Conservation (phyloP, 2,113 vertebrate genomes). For the Phrynosoma platyrhinos region DNA sequence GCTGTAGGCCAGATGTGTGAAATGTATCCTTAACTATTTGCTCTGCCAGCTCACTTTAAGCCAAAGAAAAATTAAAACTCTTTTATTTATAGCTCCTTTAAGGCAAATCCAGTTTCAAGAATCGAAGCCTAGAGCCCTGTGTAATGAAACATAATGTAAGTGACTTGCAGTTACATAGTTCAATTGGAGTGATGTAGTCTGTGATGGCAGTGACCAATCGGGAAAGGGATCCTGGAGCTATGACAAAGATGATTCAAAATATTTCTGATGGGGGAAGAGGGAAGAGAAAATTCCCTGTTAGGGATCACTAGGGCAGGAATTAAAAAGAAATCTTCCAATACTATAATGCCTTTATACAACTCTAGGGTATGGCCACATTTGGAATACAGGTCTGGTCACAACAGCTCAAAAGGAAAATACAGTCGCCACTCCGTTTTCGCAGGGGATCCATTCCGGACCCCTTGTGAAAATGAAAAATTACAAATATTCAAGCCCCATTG, state of each 20-base stretch:
- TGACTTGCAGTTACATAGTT: not conserved
- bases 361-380: not conserved
- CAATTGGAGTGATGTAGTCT: not conserved
- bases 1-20: not conserved
- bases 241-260: not conserved
- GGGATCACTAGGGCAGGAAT: no score
- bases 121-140: not conserved
- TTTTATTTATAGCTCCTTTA: constrained; percentile 21
- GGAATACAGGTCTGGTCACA: not conserved
- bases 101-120: not conserved
- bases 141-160: not conserved
- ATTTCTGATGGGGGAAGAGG: not conserved
- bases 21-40: not conserved
- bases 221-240: not conserved
- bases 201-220: not conserved
- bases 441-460: no score
- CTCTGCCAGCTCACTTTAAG: not conserved
- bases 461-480: no score
- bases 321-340: not conserved
- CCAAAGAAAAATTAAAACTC: not conserved
- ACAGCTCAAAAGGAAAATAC: no score
- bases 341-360: not conserved
- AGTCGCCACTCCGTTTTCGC: no score
- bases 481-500: no score
- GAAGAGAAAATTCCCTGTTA: not conserved